A percentile compares a stretch with the other conserved stretches of the same genome.
These are phyloP conservation scores for Hemiprocne comata DNA, from an alignment of 2,113 vertebrate genomes.

Conservation along the genomic window DNA sequence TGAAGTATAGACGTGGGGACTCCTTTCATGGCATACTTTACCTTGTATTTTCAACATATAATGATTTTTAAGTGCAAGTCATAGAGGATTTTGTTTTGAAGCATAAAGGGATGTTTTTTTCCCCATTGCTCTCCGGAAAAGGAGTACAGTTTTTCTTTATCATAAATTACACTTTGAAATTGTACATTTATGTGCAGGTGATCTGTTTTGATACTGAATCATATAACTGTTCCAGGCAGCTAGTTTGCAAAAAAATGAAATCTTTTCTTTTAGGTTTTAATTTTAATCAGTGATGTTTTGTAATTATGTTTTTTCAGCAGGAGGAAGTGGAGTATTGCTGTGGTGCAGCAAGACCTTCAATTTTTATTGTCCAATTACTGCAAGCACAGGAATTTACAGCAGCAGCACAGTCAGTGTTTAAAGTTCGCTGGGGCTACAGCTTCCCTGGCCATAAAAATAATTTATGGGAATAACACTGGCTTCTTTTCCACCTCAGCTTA, in stretches of 20 bases:
- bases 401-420: not conserved
- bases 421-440: conserved; percentile 22
- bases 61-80: not conserved
- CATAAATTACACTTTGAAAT: not conserved
- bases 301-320: not conserved
- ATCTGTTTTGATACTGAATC: not conserved
- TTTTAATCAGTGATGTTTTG: not conserved
- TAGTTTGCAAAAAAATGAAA: not conserved
- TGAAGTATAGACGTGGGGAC: not conserved
- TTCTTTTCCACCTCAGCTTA: not conserved
- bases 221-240: not conserved
- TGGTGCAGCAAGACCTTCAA: not conserved
- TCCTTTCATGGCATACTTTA: not conserved
- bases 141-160: not conserved
- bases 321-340: not conserved
- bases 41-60: not conserved
- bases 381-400: conserved; percentile 10
- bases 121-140: not conserved
- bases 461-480: not conserved
- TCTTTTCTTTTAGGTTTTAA: not conserved
- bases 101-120: not conserved
- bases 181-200: not conserved
- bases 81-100: not conserved
- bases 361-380: conserved; percentile 8
- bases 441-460: not conserved